Percentiles rank a stretch among this genome's conserved stretches.
phyloP scores from a whole-genome alignment of 2,888 invertebrate genomes.

The Phalera bucephala region DNA sequence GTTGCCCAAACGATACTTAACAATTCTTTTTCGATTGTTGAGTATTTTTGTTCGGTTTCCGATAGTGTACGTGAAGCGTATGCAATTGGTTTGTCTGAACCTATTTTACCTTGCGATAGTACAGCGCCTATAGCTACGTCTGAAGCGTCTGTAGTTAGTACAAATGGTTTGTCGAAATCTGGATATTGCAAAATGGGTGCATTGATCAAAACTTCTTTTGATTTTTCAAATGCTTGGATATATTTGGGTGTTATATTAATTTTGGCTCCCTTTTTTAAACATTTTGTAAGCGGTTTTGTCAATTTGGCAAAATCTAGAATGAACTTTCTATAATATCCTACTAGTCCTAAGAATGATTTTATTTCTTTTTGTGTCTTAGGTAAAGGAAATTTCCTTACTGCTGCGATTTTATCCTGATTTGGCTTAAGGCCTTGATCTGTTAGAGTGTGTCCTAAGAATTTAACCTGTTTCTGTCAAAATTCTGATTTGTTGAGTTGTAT shows the following conservation, averaged over 20 bases:
- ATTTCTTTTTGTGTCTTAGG: neutral
- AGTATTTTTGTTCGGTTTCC: neutral
- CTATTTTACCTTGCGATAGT: neutral
- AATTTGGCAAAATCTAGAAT: constrained; percentile 3
- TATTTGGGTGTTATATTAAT: neutral
- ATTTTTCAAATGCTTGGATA: neutral
- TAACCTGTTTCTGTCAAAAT: constrained; percentile 2
- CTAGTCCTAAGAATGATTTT: constrained; percentile 3
- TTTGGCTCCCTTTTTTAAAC: too few species aligned
- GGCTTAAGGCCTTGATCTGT: constrained; percentile 1
- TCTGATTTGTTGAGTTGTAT: constrained; percentile 4
- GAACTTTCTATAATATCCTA: constrained; percentile 1
- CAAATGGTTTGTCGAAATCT: neutral
- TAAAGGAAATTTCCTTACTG: neutral
- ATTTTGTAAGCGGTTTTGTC: neutral
- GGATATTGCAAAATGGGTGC: neutral
- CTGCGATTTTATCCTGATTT: constrained; percentile 4
- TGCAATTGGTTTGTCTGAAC: neutral
- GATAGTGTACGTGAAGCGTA: neutral
- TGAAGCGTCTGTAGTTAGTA: constrained; percentile 3
- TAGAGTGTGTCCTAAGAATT: constrained; percentile 2
- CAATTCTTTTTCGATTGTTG: neutral
- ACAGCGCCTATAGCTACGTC: neutral
- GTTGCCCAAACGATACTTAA: neutral
- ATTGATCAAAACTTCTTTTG: constrained; percentile 1